Base-by-base conservation (phyloP, 2,113 vertebrate genomes). In the Anser cygnoides region DNA sequence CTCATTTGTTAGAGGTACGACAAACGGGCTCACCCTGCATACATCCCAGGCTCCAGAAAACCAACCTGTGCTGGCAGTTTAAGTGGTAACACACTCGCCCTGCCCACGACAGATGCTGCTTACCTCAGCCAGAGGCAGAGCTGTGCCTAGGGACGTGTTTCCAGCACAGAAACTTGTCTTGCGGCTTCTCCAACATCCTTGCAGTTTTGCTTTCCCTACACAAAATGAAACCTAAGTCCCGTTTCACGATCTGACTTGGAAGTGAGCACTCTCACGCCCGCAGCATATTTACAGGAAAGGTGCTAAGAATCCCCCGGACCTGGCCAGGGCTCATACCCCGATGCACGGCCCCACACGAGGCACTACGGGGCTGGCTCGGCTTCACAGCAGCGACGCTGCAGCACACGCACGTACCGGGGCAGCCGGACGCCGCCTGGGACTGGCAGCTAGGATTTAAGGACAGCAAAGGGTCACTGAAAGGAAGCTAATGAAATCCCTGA, bases 321-420 rank as follows among this genome's bases (percentile, higher is more conserved):
- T 39, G 73, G 29, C 43, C 70, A 59, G 35, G 21, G 8, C 43
- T 25, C 15, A 16, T 7, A 9, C 52, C 1, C 1, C 3, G 0
- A 16, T 25, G 29, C 6, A 3, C 1, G 5, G 63, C 11, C 74
- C 49, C 62, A 50, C 11, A 21, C 3, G 3, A 29, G 0, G 0
- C 28, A 13, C 46, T 23, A 63, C 22, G 23, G 44, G 46, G 23
- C 29, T 41, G 77, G 37, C 65, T 75, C 52, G 7, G 31, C 8
- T 15, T 31, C 23, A 50, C 10, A 10, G 6, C 79, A 66, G 23
- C 3, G 0, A 17, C n/a, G 5, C 50, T 66, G 39, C 37, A 43
- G 65, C 73, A 35, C 33, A 0, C 6, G 23, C 6, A 5, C 31
- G 28, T 31, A 37, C 39, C 23, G 50, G 50, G 10, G 15, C 65